Evolutionary conservation across 2,797 vertebrate genomes (phyloP), one percentile per base, ranked within the genome.

Genomic region (Emydoidea blandingii): DNA sequence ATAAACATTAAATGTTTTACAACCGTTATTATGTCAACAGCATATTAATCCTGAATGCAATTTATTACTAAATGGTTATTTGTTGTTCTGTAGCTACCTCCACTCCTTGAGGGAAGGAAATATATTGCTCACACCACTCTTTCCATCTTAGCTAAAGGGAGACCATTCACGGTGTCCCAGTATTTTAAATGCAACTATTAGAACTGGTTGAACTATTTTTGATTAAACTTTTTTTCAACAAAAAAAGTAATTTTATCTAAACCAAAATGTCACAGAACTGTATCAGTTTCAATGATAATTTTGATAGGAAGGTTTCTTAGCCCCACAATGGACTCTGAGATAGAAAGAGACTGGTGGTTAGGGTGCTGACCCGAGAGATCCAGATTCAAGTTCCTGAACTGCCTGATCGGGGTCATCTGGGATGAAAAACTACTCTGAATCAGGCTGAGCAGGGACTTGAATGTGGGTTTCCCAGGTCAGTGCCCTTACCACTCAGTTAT

Each of bases 1-100:
- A 81, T 92, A 92, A 96, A 90, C 54, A 94, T 88, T 85, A 89
- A 93, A 79, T 96, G 81, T 90, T 96, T 97, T 93, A 83, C 34
- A 56, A n/a, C 21, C 76, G 62, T 83, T 62, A 65, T 93, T 95
- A 85, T 94, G 56, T 91, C 83, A 92, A 56, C 92, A 68, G 37
- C 44, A 44, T 96, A 83, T 89, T 96, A 97, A 96, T 83, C 96
- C 49, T 81, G 92, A 97, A 88, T 91, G 41, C 12, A 25, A 37
- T 94, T 97, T 97, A 95, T 86, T 57, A 85, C 50, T 89, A 79
- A 65, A n/a, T 1, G 78, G 91, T 92, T 65, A 93, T 96, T 92
- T 91, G 25, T 82, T 93, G 9, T 91, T 95, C 93, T 95, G 88
- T 92, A 89, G 94, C 96, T 65, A 89, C 79, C 27, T 91, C 31